Evolutionary conservation across 2,113 vertebrate species (phyloP).

Genomic region (Protobothrops mucrosquamatus): DNA sequence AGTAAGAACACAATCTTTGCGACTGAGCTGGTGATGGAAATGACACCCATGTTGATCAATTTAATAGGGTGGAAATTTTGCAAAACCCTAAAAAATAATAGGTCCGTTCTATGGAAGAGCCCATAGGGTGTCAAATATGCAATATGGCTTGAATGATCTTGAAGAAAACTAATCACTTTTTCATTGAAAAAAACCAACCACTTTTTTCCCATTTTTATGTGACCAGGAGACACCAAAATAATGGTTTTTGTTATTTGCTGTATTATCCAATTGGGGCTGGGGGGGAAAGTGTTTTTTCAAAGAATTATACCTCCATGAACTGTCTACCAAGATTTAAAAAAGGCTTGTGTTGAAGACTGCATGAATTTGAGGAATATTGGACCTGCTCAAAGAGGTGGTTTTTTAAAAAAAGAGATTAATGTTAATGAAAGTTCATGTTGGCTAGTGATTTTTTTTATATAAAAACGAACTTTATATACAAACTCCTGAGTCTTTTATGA

Average conservation of each 20-base stretch:
- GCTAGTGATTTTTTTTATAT: conserved; percentile 1
- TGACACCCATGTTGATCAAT: not conserved
- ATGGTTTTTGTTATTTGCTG: not conserved
- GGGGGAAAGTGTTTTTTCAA: too few relatives aligned
- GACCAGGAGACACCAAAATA: not conserved
- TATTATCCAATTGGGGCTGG: not conserved
- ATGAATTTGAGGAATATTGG: not conserved
- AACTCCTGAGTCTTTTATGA: not conserved
- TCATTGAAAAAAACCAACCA: not conserved
- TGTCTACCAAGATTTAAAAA: not conserved
- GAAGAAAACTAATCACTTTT: not conserved
- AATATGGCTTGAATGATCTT: not conserved
- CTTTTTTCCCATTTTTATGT: not conserved
- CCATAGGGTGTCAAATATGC: not conserved
- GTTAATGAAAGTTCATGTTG: conserved; percentile 14
- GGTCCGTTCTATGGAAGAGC: not conserved
- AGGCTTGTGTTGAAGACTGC: not conserved
- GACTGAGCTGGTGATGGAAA: not conserved
- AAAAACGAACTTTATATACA: not conserved
- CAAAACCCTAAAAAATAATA: not conserved
- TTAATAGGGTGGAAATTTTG: not conserved
- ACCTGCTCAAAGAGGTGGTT: not conserved
- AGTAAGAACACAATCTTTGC: not conserved
- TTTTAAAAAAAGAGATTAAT: not conserved
- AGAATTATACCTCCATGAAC: not conserved